phyloP scores from a whole-genome alignment of 2,113 vertebrate genomes.

The Hydrochoerus hydrochaeris region DNA sequence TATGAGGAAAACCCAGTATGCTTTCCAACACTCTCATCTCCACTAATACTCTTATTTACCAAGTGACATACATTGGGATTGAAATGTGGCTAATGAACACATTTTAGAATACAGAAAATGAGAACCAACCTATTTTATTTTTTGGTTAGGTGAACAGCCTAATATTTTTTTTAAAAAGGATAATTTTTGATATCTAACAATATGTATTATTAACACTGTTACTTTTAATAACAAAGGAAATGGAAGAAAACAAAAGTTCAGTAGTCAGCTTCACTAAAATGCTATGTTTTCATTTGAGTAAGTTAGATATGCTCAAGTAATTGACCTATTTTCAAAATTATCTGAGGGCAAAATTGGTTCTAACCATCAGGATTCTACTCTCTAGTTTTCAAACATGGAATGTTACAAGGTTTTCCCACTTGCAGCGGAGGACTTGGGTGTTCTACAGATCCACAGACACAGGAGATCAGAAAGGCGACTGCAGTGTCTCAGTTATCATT shows the following conservation, averaged over 20 bases:
- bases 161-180: background rate
- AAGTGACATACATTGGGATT: background rate
- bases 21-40: background rate
- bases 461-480: background rate
- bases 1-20: background rate
- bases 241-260: background rate
- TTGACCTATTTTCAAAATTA: constrained; percentile 11
- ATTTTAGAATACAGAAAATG: constrained; percentile 49
- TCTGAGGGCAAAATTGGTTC: background rate
- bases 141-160: background rate
- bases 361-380: background rate
- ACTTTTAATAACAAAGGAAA: constrained; percentile 5
- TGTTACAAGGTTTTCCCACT: background rate
- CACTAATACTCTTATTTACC: background rate
- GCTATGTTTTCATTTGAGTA: background rate
- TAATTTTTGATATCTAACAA: background rate
- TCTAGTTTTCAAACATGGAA: constrained; percentile 7
- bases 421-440: background rate
- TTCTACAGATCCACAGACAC: background rate
- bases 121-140: constrained; percentile 32
- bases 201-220: background rate
- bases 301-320: background rate
- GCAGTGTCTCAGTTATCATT: background rate
- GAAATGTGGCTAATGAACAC: background rate
- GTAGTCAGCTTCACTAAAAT: constrained; percentile 10